Evolutionary conservation across 1,140 invertebrate species (phyloP), one percentile per base, ranked within the genome.

Genomic region (Cydia pomonella): DNA sequence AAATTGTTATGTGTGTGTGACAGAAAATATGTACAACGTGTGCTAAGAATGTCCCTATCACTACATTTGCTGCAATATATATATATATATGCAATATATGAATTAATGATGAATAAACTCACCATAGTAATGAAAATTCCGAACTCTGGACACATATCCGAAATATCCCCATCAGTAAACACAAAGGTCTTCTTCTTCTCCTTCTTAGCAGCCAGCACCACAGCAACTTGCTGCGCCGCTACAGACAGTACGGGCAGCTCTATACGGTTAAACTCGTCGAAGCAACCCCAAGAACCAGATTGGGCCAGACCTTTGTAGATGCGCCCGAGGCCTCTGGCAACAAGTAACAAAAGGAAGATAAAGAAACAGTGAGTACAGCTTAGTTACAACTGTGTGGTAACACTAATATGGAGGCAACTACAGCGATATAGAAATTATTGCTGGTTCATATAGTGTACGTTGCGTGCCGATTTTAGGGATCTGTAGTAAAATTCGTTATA

Each of bases 41-140:
- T 3, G 3, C 27, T 29, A 29, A 29, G 27, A 29, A 29, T 41
- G 7, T 41, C 9, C 7, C 38, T 12, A 2, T 41, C 2, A 9
- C 38, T 10, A 41, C 38, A 9, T 41, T 9, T 41, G 12, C 4
- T 7, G 38, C 12, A 41, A n/a, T n/a, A n/a, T n/a, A n/a, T n/a
- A n/a, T n/a, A n/a, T n/a, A n/a, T n/a, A n/a, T n/a, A n/a, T 9
- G 12, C 12, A 47, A 47, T 9, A 47, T 38, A 1, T 38, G 0
- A 1, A 47, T 3, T 9, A 2, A 12, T 13, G 12, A 10, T 0
- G 4, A 47, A 72, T 5, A 21, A 41, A 77, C 87, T 89, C 93
- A 98, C 98, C 98, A 99, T 99, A 16, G 98, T 99, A 76, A 99
- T 97, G 87, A 99, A 99, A 83, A 99, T 99, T 33, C 98, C 98